A percentile compares a stretch with the other conserved stretches of the same genome.
Conservation (phyloP, 2,888 invertebrate genomes). For the Hirtodrosophila alboralis region DNA sequence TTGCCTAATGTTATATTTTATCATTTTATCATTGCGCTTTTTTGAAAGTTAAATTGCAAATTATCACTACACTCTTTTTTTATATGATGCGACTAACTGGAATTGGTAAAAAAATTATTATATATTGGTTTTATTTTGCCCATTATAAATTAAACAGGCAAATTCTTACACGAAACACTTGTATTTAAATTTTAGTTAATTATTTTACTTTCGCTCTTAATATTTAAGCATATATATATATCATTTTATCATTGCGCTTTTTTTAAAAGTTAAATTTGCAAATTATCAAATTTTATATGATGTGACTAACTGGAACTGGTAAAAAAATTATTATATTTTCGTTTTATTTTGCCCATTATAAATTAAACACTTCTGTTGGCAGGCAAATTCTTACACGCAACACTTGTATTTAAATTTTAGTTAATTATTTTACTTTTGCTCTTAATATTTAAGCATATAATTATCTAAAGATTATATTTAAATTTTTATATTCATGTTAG, state of each 20-base stretch:
- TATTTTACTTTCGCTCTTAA: background rate
- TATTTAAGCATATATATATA: slow-evolving; percentile 3
- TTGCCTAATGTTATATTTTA: no score
- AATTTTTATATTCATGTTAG: slow-evolving; percentile 1
- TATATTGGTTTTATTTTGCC: background rate
- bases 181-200: slow-evolving; percentile 5
- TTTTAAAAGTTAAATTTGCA: no score
- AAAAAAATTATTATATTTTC: no score
- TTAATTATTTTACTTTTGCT: background rate
- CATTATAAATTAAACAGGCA: slow-evolving; percentile 15
- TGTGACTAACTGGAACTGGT: slow-evolving; percentile 16
- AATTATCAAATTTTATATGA: no score
- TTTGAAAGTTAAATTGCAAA: slow-evolving; percentile 10
- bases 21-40: background rate
- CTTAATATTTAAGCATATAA: slow-evolving; percentile 2
- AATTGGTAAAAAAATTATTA: no score
- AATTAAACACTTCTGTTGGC: slow-evolving; percentile 23
- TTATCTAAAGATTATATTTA: slow-evolving; percentile 4
- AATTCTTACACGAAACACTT: slow-evolving; percentile 15
- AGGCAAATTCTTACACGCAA: slow-evolving; percentile 24
- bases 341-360: slow-evolving; percentile 1
- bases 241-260: no score
- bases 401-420: slow-evolving; percentile 4
- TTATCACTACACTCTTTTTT: slow-evolving; percentile 20
- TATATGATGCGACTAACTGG: slow-evolving; percentile 11